Conservation (phyloP, 2,113 vertebrate species). For the Aptenodytes forsteri region DNA sequence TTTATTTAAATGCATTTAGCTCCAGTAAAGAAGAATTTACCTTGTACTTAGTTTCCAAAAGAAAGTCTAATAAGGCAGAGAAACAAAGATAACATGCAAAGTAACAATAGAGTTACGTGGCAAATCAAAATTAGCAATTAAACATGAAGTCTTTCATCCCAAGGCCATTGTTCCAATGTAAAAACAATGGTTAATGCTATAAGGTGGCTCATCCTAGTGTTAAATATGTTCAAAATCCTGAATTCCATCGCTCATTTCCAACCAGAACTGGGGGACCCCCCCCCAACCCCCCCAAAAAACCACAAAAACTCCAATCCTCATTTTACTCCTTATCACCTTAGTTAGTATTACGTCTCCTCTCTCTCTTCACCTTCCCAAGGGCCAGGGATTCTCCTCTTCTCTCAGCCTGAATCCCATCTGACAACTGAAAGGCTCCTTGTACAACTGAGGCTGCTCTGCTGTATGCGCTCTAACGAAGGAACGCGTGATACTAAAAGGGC, state of each 20-base stretch:
- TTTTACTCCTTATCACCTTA: not conserved
- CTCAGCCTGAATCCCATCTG: not conserved
- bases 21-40: not conserved
- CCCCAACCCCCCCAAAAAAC: not conserved
- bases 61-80: not conserved
- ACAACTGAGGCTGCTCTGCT: not conserved
- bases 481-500: fast-evolving
- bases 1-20: not conserved
- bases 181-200: not conserved
- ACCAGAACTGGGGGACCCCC: fast-evolving
- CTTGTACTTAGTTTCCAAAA: not conserved
- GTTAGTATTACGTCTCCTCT: not conserved
- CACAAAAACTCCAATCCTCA: not conserved
- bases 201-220: not conserved
- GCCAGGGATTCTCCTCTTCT: not conserved
- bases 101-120: not conserved
- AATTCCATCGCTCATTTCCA: not conserved
- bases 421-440: not conserved
- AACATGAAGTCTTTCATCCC: not conserved
- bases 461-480: not conserved
- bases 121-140: not conserved
- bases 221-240: not conserved
- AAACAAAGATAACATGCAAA: not conserved
- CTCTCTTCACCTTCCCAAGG: not conserved
- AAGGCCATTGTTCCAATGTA: not conserved